A percentile compares a stretch with the other conserved stretches of the same genome.
Evolutionary conservation across 53 echinoderm and acorn worm species (phyloP).

Genomic region (Arbacia lixula): DNA sequence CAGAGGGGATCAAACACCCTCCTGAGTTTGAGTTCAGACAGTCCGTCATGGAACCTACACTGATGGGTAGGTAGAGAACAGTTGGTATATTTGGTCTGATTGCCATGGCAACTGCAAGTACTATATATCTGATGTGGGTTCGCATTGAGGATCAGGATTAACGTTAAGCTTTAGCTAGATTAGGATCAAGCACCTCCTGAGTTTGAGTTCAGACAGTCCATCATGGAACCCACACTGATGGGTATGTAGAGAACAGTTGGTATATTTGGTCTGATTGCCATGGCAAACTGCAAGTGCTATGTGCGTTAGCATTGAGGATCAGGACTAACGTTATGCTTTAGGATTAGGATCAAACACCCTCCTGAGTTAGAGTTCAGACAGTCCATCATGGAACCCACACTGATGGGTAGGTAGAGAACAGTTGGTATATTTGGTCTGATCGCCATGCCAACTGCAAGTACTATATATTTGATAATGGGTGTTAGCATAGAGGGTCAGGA

Average conservation of each 20-base stretch:
- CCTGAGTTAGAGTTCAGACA: conserved; percentile 60
- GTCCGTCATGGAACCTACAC: conserved; percentile 62
- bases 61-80: conserved; percentile 67
- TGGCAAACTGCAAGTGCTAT: no score
- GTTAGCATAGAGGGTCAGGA: no score
- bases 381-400: conserved; percentile 57
- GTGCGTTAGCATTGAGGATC: no score
- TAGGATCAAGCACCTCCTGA: conserved; percentile 51
- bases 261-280: neutral
- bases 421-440: neutral
- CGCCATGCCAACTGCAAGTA: no score
- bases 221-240: conserved; percentile 49
- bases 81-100: neutral
- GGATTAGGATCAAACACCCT: conserved; percentile 39
- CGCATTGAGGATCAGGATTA: no score
- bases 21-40: conserved; percentile 63
- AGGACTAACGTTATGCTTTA: neutral
- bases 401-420: conserved; percentile 62
- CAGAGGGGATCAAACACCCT: conserved; percentile 71
- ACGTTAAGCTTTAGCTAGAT: neutral
- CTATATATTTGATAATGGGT: no score
- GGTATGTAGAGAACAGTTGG: conserved; percentile 48
- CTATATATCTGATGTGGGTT: no score
- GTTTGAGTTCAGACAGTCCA: conserved; percentile 62
- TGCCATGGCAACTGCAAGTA: no score